Percentiles rank a stretch among this genome's conserved stretches.
These are phyloP conservation scores for Microchrysa polita DNA, from an alignment of 2,888 invertebrate genomes.

Conservation along the genomic window DNA sequence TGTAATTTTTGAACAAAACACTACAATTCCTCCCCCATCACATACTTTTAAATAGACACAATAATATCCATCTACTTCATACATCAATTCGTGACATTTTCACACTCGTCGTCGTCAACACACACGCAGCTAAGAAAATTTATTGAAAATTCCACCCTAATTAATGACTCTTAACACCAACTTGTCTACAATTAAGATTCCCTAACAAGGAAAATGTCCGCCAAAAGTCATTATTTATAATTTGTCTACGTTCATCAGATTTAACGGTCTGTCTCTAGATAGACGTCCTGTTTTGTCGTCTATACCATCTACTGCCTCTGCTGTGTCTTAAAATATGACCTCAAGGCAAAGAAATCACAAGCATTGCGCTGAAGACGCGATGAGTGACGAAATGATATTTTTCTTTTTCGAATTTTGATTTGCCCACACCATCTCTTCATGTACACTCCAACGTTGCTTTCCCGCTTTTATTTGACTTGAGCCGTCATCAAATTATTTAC, in stretches of 20 bases:
- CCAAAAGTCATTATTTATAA: conserved; percentile 40
- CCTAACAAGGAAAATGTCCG: conserved; percentile 22
- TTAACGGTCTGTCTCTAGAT: conserved; percentile 27
- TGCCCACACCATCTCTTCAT: conserved; percentile 18
- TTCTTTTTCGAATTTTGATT: background rate
- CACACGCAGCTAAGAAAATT: background rate
- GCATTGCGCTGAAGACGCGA: background rate
- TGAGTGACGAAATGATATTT: background rate
- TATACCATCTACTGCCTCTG: too few relatives aligned
- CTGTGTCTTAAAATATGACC: conserved; percentile 22
- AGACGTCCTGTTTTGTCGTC: too few relatives aligned
- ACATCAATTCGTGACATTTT: too few relatives aligned
- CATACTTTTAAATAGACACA: too few relatives aligned
- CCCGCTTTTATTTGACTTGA: background rate
- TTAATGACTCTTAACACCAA: conserved; percentile 27
- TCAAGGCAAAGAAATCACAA: background rate
- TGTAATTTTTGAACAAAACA: too few relatives aligned
- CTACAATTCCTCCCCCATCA: too few relatives aligned
- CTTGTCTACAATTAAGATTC: conserved; percentile 27
- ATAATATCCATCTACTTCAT: too few relatives aligned
- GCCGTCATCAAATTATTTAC: conserved; percentile 44
- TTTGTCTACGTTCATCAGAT: conserved; percentile 39
- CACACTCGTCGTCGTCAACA: too few relatives aligned
- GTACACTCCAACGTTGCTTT: conserved; percentile 1
- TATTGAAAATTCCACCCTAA: conserved; percentile 13